phyloP scores from a whole-genome alignment of 2,888 invertebrate genomes.

The Yponomeuta sedellus region DNA sequence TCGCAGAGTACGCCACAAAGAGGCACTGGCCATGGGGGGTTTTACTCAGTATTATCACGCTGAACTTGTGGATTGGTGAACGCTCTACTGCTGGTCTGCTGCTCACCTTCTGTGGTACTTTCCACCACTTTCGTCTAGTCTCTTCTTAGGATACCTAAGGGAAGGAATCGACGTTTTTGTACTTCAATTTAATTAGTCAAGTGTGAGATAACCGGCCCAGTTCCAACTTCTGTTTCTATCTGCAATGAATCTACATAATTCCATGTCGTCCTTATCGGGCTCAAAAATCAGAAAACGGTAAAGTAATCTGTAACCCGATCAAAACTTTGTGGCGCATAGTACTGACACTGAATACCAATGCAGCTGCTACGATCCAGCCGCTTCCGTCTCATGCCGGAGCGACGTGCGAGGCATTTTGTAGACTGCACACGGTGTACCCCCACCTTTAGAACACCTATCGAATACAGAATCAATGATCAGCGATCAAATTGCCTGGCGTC shows the following conservation, averaged over 20 bases:
- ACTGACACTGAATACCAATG: slow-evolving; percentile 64
- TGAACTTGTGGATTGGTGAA: no score
- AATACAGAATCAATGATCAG: neutral
- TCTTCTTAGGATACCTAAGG: no score
- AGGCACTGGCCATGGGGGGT: no score
- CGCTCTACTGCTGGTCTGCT: no score
- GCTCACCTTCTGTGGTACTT: no score
- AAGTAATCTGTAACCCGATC: slow-evolving; percentile 30
- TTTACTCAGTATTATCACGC: no score
- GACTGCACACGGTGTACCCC: slow-evolving; percentile 51
- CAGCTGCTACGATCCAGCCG: slow-evolving; percentile 42
- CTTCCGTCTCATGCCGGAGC: slow-evolving; percentile 47
- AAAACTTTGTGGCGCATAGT: slow-evolving; percentile 49
- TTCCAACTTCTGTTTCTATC: neutral
- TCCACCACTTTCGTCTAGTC: no score
- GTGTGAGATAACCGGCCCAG: neutral
- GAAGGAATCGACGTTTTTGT: no score
- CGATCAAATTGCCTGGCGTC: neutral
- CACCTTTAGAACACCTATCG: slow-evolving; percentile 33
- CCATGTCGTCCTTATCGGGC: slow-evolving; percentile 27
- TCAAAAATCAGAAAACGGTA: slow-evolving; percentile 32
- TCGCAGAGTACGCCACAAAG: no score
- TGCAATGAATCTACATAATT: neutral
- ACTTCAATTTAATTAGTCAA: neutral
- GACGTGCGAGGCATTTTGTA: slow-evolving; percentile 52